Evolutionary conservation across 2,888 invertebrate species (phyloP), one percentile per base, ranked within the genome.

Genomic region (Tenodera sinensis): DNA sequence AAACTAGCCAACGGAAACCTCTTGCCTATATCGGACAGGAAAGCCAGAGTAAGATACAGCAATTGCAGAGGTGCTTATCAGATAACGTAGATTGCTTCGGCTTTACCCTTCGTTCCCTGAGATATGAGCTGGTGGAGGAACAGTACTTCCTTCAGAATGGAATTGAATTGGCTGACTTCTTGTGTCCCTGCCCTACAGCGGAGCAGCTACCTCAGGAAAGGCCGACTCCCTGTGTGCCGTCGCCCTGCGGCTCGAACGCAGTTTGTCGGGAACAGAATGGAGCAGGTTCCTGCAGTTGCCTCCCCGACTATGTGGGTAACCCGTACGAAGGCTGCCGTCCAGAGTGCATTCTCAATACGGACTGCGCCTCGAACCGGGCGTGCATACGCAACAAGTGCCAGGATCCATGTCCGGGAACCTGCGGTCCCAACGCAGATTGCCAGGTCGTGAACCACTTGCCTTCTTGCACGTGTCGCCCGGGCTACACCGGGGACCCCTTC

Each of bases 381-480:
- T 97, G 97, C 92, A 93, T 96, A 12, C 95, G 95, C 91, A 96
- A 96, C 91, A 96, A 96, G 93, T 97, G 97, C 92, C 94, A 94
- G 92, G 96, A 97, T 93, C 97, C 97, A 34, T 97, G 97, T 91
- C 94, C 94, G 89, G 93, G 93, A 85, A 94, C 94, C 27, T 94
- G 94, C 90, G 94, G 94, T 9, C 91, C 94, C 9, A 95, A 95
- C 91, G 94, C 95, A 4, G 91, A 93, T 85, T 95, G 95, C 91
- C 93, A 92, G 91, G 94, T 94, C 91, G 93, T 93, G 91, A 94
- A 94, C 91, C 93, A 93, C 28, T 94, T 93, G 27, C 94, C 94
- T 6, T 94, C 94, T 89, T 95, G 95, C 91, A 92, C 93, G 15
- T 95, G 95, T 91, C 92, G 95, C 25, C 93, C 94, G 90, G 96